A percentile compares a stretch with the other conserved stretches of the same genome.
Evolutionary conservation across 2,113 vertebrate genomes (phyloP).

Genomic region (Menura novaehollandiae): DNA sequence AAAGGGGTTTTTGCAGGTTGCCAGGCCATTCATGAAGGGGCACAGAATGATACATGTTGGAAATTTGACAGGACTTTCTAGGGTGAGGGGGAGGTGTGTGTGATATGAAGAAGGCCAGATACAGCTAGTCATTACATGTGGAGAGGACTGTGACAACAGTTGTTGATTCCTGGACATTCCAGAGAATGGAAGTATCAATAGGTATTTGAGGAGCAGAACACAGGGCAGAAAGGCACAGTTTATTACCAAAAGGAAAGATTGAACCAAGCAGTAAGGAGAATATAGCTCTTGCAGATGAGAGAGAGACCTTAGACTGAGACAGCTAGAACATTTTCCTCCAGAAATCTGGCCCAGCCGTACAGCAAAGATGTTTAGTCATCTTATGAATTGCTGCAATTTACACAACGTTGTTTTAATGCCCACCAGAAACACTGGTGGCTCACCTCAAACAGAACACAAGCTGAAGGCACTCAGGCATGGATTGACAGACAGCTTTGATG

Average conservation of each 20-base stretch:
- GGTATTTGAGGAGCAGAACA: background rate
- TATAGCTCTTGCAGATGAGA: background rate
- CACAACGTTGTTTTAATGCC: background rate
- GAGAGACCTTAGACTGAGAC: background rate
- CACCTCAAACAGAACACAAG: background rate
- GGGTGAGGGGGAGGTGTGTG: background rate
- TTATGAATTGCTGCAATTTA: background rate
- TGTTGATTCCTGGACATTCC: background rate
- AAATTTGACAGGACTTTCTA: background rate
- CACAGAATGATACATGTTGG: background rate
- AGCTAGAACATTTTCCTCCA: background rate
- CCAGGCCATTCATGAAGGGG: background rate
- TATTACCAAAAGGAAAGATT: background rate
- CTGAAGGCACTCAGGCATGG: background rate
- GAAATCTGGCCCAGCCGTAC: background rate
- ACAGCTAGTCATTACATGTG: background rate
- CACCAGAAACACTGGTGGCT: background rate
- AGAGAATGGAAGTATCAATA: background rate
- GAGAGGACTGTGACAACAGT: background rate
- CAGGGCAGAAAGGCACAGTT: background rate
- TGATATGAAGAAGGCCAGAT: background rate
- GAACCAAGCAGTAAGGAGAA: background rate
- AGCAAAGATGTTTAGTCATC: background rate
- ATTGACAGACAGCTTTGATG: background rate
- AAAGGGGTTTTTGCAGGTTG: background rate